Percentiles rank a stretch among this genome's conserved stretches.
phyloP scores from a whole-genome alignment of 1,140 invertebrate species.

The Venturia canescens region DNA sequence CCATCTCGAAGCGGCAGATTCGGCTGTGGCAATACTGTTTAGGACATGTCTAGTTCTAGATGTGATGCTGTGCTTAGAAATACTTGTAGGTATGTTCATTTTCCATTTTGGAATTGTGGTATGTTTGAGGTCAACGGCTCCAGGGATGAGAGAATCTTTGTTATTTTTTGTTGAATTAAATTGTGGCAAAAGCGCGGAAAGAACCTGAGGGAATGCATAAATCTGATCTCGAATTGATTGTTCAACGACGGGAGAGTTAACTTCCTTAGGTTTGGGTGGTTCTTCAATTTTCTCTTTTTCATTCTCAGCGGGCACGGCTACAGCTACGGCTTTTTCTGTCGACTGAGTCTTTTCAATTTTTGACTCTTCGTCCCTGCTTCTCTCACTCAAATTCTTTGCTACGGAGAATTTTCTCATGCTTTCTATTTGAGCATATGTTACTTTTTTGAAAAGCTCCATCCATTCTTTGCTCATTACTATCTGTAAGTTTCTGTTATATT shows the following conservation, averaged over 20 bases:
- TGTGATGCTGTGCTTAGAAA: constrained; percentile 79
- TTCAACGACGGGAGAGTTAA: neutral
- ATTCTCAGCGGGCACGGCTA: constrained; percentile 25
- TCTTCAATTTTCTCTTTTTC: constrained; percentile 37
- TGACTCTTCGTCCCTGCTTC: constrained; percentile 56
- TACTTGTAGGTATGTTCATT: constrained; percentile 62
- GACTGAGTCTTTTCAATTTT: constrained; percentile 41
- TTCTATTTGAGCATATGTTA: constrained; percentile 68
- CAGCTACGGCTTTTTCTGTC: constrained; percentile 39
- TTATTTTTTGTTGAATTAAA: constrained; percentile 56
- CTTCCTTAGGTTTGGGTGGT: constrained; percentile 15
- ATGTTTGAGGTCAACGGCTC: neutral
- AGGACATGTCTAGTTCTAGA: constrained; percentile 84
- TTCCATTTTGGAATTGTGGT: constrained; percentile 72
- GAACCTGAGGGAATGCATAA: constrained; percentile 66
- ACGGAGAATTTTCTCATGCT: constrained; percentile 70
- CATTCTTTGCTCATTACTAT: constrained; percentile 77
- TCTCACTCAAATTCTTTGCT: constrained; percentile 64
- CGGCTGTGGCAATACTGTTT: constrained; percentile 79
- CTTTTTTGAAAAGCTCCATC: constrained; percentile 75
- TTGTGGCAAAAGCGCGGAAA: constrained; percentile 68
- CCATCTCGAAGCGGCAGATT: constrained; percentile 79
- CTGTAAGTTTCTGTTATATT: constrained; percentile 75
- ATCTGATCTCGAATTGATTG: constrained; percentile 56
- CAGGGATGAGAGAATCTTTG: constrained; percentile 56